Base-by-base conservation (phyloP, 1,140 invertebrate species). In the Dufourea novaeangliae region DNA sequence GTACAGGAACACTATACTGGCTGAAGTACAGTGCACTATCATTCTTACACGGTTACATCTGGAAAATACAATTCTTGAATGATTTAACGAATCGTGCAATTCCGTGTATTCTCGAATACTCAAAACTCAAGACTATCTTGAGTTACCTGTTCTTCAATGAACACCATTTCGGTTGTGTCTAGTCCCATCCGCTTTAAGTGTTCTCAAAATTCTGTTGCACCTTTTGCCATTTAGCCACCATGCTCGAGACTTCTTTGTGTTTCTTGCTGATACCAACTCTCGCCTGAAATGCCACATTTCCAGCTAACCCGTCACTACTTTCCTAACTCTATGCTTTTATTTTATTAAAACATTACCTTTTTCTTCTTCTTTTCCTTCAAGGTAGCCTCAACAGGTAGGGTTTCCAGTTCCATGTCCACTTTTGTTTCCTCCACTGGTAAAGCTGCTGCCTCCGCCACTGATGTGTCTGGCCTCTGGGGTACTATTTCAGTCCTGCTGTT, bases 201-300 rank as follows among this genome's bases (percentile, higher is more conserved):
- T 89, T 89, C 41, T 86, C 85, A 84, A 93, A 92, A 82, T 95
- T 93, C 80, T 94, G 93, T 87, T 96, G 95, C 61, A 95, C 94
- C 81, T 94, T 95, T 87, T 96, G 95, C 95, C 95, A 96, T 81
- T 96, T 96, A 37, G 95, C 94, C 1, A 96, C 95, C 87, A 96
- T 91, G 46, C 94, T 94, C 2, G 95, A 95, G 20, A 96, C 94
- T 82, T 95, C 94, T 86, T 96, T 96, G 84, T 96, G 96, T 87
- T 96, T 96, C 86, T 96, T 93, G 10, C 94, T 92, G 14, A 95
- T 91, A 34, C 94, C 94, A 72, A 94, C 84, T 88, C 95, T 95
- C 3, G 93, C 80, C 94, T 95, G 87, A 39, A 93, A 92, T 83
- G 63, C 78, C 12, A 14, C 8, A 32, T 32, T 2, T 25, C 6